Evolutionary conservation across 2,888 invertebrate species (phyloP).

Genomic region (Neocrepidodera transversa): DNA sequence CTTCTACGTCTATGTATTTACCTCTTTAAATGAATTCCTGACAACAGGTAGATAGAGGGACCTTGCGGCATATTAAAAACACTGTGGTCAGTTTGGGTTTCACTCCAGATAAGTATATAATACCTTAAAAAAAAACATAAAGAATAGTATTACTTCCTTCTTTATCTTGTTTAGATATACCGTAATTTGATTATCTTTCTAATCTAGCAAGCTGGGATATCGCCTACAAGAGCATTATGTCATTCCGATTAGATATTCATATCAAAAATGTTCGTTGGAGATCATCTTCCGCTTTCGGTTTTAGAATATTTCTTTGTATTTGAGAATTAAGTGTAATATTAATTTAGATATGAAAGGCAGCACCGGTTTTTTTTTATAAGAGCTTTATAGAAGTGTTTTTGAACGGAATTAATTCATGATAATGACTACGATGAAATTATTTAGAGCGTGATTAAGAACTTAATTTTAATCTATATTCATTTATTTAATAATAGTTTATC

Average conservation of each 20-base stretch:
- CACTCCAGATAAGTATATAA: conserved; percentile 22
- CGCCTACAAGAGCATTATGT: conserved; percentile 28
- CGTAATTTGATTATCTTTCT: conserved; percentile 29
- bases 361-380: conserved; percentile 19
- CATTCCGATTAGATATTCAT: conserved; percentile 27
- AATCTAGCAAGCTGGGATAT: conserved; percentile 25
- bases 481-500: conserved; percentile 1
- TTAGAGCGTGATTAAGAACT: background rate
- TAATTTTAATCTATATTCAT: conserved; percentile 3
- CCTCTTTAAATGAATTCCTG: conserved; percentile 5
- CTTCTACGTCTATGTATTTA: conserved; percentile 3
- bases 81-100: conserved; percentile 24
- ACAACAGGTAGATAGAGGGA: conserved; percentile 21
- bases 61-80: conserved; percentile 9
- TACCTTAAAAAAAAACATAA: conserved; percentile 9
- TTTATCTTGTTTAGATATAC: conserved; percentile 25
- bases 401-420: conserved; percentile 12
- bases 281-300: conserved; percentile 23
- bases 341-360: conserved; percentile 9
- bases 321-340: conserved; percentile 12
- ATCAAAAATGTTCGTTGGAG: conserved; percentile 24
- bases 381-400: background rate
- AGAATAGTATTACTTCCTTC: conserved; percentile 21
- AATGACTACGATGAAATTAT: conserved; percentile 11
- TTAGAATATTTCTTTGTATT: conserved; percentile 24